Conservation (phyloP, 92 coral and sea anemone species). For the Palythoa grandis region DNA sequence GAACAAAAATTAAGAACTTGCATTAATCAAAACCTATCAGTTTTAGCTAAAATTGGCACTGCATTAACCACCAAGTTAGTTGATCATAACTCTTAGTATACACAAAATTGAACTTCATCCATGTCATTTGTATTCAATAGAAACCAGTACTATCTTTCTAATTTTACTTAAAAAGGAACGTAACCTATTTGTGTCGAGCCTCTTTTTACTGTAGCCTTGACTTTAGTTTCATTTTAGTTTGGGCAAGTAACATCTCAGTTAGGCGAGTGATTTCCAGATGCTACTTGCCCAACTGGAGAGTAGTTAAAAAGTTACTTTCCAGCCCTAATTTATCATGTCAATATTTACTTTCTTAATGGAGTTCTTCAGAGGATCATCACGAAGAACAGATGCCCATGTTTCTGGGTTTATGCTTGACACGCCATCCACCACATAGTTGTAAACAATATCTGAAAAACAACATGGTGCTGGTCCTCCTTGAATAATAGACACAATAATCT, state of each 20-base stretch:
- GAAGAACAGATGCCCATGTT: conserved; percentile 50
- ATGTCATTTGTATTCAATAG: not conserved
- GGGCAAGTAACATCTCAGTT: no score
- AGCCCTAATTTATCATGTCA: not conserved
- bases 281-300: not conserved
- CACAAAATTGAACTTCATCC: not conserved
- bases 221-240: not conserved
- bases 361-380: conserved; percentile 45
- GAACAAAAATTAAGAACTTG: not conserved
- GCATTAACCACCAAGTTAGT: not conserved
- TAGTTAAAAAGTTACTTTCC: not conserved
- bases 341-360: conserved; percentile 58
- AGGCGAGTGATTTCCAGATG: not conserved
- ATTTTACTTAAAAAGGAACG: not conserved
- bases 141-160: not conserved
- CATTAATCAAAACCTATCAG: not conserved
- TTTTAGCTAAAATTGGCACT: not conserved
- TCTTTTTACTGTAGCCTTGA: not conserved
- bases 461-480: conserved; percentile 77
- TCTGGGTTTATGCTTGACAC: conserved; percentile 58
- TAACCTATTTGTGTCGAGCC: not conserved
- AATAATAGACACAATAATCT: conserved; percentile 60
- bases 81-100: not conserved
- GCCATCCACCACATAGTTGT: conserved; percentile 68
- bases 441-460: conserved; percentile 61